Evolutionary conservation across 2,797 vertebrate genomes (phyloP).

Genomic region (Antennarius maculatus): DNA sequence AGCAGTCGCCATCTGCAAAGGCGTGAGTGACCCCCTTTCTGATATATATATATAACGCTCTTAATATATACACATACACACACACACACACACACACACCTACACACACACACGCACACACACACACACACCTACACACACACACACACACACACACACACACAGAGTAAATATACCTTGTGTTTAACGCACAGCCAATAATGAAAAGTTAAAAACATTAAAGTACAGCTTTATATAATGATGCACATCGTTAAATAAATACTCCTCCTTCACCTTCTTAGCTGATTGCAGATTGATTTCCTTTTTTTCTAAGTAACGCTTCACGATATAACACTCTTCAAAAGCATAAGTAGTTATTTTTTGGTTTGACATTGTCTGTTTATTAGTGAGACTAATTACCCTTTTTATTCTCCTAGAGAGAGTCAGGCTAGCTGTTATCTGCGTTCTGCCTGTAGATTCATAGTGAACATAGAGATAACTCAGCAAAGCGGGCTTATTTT

Average conservation of each 20-base stretch:
- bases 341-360: neutral
- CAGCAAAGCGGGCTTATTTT: neutral
- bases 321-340: accelerated
- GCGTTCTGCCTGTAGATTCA: neutral
- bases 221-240: neutral
- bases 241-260: neutral
- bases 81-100: too few species aligned
- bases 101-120: too few species aligned
- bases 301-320: neutral
- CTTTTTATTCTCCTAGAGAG: neutral
- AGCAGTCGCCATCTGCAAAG: conserved; percentile 92
- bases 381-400: neutral
- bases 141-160: too few species aligned
- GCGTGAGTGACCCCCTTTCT: conserved; percentile 75
- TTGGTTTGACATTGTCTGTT: neutral
- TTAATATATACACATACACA: too few species aligned
- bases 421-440: neutral
- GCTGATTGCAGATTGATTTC: neutral
- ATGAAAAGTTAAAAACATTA: conserved; percentile 2
- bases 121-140: too few species aligned
- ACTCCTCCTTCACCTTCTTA: neutral
- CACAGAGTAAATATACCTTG: neutral
- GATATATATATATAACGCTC: neutral
- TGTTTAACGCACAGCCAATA: conserved; percentile 5
- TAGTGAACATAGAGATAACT: neutral